Evolutionary conservation across 2,113 vertebrate species (phyloP).

Genomic region (Crotalus horridus): DNA sequence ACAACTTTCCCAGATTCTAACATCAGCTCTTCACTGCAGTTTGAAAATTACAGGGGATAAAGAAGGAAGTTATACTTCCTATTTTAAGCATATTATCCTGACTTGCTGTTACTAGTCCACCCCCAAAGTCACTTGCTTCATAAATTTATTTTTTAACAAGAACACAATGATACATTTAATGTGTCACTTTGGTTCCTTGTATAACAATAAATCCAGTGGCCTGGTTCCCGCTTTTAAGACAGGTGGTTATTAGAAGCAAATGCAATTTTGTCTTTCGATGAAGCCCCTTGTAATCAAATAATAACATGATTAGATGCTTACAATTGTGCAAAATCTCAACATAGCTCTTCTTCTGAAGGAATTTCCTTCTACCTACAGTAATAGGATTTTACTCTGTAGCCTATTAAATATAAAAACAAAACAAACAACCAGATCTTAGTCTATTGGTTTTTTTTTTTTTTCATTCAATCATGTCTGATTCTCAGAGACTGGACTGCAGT

Average conservation of each 20-base stretch:
- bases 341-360: neutral
- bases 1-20: neutral
- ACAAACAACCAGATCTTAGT: neutral
- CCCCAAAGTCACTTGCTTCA: neutral
- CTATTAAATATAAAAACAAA: neutral
- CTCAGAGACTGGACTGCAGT: neutral
- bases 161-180: neutral
- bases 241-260: neutral
- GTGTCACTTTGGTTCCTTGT: neutral
- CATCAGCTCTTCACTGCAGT: neutral
- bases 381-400: neutral
- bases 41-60: neutral
- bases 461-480: neutral
- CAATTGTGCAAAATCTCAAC: neutral
- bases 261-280: neutral
- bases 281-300: neutral
- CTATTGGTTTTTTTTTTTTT: neutral
- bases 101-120: neutral
- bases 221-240: neutral
- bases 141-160: neutral
- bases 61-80: neutral
- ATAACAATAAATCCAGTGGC: neutral
- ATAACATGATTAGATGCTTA: neutral
- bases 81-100: neutral
- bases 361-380: neutral